These are phyloP conservation scores for Myotis findleyi DNA, from an alignment of 2,797 vertebrate species.

Conservation along the genomic window DNA sequence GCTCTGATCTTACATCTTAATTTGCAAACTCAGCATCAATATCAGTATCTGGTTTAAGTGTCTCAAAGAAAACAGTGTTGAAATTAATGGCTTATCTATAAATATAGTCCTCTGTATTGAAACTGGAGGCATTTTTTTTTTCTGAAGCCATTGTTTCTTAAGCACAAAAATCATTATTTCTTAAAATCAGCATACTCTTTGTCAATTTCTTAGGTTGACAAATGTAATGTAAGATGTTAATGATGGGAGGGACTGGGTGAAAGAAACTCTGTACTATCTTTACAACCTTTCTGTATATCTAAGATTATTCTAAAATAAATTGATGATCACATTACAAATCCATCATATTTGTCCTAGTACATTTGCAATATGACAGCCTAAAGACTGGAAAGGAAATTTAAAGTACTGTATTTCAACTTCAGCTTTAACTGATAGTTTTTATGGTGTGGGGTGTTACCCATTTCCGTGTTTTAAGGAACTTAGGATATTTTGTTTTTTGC, in stretches of 20 bases:
- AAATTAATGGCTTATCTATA: slow-evolving; percentile 77
- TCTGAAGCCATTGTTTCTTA: slow-evolving; percentile 14
- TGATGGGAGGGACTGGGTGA: neutral
- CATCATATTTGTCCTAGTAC: slow-evolving; percentile 33
- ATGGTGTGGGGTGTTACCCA: neutral
- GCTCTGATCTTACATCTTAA: slow-evolving; percentile 91
- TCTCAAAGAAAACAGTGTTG: slow-evolving; percentile 74
- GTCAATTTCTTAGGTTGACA: neutral
- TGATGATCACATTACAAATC: neutral
- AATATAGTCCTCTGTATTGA: slow-evolving; percentile 57
- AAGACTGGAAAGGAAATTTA: slow-evolving; percentile 32
- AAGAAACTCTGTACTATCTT: neutral
- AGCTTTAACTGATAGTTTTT: neutral
- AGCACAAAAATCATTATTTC: slow-evolving; percentile 65
- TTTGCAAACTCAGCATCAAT: slow-evolving; percentile 89
- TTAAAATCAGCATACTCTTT: neutral
- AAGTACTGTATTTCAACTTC: neutral
- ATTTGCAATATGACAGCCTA: slow-evolving; percentile 4
- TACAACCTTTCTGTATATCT: neutral
- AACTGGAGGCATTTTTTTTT: slow-evolving; percentile 48
- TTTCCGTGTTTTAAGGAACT: slow-evolving; percentile 43
- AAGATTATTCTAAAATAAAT: neutral
- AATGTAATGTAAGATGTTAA: neutral
- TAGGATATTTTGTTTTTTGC: slow-evolving; percentile 10
- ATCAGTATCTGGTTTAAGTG: slow-evolving; percentile 73